Conservation (phyloP, 2,797 vertebrate species). For the Hippoglossus hippoglossus region DNA sequence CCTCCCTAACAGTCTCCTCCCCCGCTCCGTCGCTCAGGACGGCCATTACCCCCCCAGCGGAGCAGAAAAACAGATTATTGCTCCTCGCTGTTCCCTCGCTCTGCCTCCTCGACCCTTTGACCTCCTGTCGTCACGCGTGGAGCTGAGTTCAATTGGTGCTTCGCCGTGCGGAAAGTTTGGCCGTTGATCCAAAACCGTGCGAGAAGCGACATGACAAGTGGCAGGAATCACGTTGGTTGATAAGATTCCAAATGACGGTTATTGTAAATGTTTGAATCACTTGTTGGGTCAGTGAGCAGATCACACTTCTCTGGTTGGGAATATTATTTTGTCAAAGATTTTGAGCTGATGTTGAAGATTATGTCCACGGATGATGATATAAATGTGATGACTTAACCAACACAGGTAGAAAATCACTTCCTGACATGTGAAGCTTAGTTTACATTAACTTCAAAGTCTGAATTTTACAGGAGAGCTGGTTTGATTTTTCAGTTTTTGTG, state of each 20-base stretch:
- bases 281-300: neutral
- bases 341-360: neutral
- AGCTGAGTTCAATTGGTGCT: constrained; percentile 37
- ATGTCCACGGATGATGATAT: no score
- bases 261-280: no score
- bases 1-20: neutral
- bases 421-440: no score
- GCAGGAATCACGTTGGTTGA: neutral
- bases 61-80: constrained; percentile 48
- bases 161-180: constrained; percentile 16
- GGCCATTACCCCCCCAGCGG: constrained; percentile 25
- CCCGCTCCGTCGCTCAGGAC: constrained; percentile 35
- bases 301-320: no score
- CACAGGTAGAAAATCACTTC: no score
- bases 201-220: neutral
- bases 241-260: neutral
- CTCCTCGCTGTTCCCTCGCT: constrained; percentile 4
- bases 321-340: neutral
- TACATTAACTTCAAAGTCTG: no score
- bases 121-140: constrained; percentile 13
- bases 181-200: neutral
- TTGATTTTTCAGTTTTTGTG: no score
- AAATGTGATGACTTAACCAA: no score
- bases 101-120: constrained; percentile 42
- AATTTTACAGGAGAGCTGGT: no score